phyloP scores from a whole-genome alignment of 2,797 vertebrate genomes.

The Anisognathus igniventris region DNA sequence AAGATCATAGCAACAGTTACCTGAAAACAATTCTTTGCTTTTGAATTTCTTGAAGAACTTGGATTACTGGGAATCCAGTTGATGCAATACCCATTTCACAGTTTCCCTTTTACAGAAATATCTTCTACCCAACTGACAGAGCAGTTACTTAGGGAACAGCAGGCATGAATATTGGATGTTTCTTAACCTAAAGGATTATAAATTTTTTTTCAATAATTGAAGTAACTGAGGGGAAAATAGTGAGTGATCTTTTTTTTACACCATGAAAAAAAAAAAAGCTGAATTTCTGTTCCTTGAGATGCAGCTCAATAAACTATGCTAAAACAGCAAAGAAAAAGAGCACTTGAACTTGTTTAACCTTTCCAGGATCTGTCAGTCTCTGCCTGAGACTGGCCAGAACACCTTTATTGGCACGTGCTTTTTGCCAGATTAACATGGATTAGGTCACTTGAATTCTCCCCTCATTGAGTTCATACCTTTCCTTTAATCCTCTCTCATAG shows the following conservation, averaged over 20 bases:
- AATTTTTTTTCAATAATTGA: not conserved
- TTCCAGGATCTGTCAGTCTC: not conserved
- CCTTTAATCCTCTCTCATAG: not conserved
- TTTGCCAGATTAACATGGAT: not conserved
- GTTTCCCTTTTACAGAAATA: constrained; percentile 15
- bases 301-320: not conserved
- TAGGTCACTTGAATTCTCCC: not conserved
- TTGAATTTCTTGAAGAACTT: not conserved
- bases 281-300: not conserved
- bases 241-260: not conserved
- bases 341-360: not conserved
- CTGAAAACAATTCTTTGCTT: not conserved
- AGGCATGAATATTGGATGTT: not conserved
- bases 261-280: too few relatives aligned
- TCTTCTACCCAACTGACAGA: constrained; percentile 4
- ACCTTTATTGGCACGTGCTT: not conserved
- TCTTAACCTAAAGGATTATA: not conserved
- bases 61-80: constrained; percentile 11
- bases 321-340: not conserved
- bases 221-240: not conserved
- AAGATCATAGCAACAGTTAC: not conserved
- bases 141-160: constrained; percentile 32
- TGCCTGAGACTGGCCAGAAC: not conserved
- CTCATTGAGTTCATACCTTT: not conserved
- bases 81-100: constrained; percentile 9